Evolutionary conservation across 2,113 vertebrate species (phyloP).

Genomic region (Tachysurus vachellii): DNA sequence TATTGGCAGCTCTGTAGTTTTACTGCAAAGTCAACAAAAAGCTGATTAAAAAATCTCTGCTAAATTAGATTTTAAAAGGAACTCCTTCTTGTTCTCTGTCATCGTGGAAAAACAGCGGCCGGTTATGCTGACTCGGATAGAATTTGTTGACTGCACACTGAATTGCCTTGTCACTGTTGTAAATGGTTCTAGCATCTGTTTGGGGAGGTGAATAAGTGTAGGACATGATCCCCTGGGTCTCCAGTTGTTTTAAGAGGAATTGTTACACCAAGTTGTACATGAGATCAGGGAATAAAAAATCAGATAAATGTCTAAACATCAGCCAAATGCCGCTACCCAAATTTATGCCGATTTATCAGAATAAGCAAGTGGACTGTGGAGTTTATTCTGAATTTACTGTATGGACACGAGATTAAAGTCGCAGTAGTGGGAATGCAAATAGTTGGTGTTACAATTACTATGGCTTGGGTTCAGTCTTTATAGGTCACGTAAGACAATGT

Average conservation of each 20-base stretch:
- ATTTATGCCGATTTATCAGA: not conserved
- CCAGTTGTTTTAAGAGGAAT: not conserved
- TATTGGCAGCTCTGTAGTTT: not conserved
- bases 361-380: not conserved
- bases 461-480: not conserved
- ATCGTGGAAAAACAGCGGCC: not conserved
- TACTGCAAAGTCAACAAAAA: constrained; percentile 29
- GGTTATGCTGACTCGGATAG: not conserved
- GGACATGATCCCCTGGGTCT: not conserved
- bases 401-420: not conserved
- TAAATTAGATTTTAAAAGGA: constrained; percentile 10
- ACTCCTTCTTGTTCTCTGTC: not conserved
- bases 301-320: constrained; percentile 17
- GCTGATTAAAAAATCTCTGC: constrained; percentile 13
- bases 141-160: constrained; percentile 6
- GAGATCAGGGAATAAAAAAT: not conserved
- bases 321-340: not conserved
- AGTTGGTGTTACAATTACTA: not conserved
- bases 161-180: constrained; percentile 27
- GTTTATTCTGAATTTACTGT: not conserved
- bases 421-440: not conserved
- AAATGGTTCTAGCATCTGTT: constrained; percentile 13
- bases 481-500: not conserved
- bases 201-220: not conserved
- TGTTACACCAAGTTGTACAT: not conserved